phyloP scores from a whole-genome alignment of 2,797 vertebrate genomes.

The Xerus rutilus region DNA sequence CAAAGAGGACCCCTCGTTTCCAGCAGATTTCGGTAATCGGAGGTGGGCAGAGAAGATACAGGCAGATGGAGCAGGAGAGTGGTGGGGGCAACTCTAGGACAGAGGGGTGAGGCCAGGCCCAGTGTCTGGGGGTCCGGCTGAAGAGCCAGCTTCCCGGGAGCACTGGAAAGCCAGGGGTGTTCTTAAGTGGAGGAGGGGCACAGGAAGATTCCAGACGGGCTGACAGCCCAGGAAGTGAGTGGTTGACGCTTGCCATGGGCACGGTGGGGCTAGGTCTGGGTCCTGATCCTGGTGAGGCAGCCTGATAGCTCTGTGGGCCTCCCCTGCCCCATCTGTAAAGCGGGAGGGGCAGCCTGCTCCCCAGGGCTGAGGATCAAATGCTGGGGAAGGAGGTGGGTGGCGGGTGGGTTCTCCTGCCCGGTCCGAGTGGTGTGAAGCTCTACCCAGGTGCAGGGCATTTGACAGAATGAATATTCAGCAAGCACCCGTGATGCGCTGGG shows the following conservation, averaged over 20 bases:
- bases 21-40: neutral
- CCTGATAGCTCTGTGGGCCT: neutral
- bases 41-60: neutral
- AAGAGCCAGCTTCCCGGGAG: neutral
- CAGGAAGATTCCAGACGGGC: neutral
- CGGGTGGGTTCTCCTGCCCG: no score
- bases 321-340: neutral
- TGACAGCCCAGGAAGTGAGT: neutral
- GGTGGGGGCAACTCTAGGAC: neutral
- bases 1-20: neutral
- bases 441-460: neutral
- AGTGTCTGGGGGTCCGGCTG: neutral
- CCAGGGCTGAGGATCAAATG: neutral
- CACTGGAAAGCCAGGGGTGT: neutral
- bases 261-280: neutral
- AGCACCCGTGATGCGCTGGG: accelerated
- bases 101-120: neutral
- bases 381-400: neutral
- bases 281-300: neutral
- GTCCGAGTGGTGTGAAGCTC: neutral
- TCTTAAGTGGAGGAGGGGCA: neutral
- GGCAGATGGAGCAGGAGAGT: neutral
- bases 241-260: no score
- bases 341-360: neutral
- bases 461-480: neutral